Evolutionary conservation across 2,113 vertebrate species (phyloP).

Genomic region (Rhizomys pruinosus): DNA sequence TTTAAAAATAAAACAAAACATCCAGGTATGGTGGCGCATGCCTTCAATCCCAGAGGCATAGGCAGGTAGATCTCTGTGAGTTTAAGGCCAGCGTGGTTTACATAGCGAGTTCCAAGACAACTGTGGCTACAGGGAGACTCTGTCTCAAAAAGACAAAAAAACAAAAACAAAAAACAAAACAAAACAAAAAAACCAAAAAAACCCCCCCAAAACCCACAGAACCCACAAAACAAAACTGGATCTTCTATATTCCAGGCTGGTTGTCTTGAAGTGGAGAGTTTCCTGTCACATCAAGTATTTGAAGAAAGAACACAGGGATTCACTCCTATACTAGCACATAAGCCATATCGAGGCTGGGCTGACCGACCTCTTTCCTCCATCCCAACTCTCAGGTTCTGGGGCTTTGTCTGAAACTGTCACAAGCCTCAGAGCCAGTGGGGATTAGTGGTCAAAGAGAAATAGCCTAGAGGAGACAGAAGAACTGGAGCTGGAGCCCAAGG

Average conservation of each 20-base stretch:
- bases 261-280: background rate
- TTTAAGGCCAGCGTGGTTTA: too few species aligned
- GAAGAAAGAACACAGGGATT: background rate
- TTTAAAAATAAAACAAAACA: background rate
- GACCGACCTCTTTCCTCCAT: background rate
- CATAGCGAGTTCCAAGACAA: too few species aligned
- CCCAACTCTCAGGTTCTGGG: background rate
- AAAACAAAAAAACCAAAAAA: too few species aligned
- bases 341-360: background rate
- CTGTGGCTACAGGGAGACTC: too few species aligned
- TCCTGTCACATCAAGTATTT: background rate
- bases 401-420: background rate
- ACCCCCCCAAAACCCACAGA: too few species aligned
- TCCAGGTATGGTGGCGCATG: too few species aligned
- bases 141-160: too few species aligned
- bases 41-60: too few species aligned
- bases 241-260: too few species aligned
- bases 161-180: too few species aligned
- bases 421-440: background rate
- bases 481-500: background rate
- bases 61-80: too few species aligned
- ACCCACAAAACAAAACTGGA: too few species aligned
- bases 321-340: background rate
- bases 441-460: background rate
- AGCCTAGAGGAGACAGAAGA: background rate